Conservation (phyloP, 2,113 vertebrate genomes). For the Gopherus flavomarginatus region DNA sequence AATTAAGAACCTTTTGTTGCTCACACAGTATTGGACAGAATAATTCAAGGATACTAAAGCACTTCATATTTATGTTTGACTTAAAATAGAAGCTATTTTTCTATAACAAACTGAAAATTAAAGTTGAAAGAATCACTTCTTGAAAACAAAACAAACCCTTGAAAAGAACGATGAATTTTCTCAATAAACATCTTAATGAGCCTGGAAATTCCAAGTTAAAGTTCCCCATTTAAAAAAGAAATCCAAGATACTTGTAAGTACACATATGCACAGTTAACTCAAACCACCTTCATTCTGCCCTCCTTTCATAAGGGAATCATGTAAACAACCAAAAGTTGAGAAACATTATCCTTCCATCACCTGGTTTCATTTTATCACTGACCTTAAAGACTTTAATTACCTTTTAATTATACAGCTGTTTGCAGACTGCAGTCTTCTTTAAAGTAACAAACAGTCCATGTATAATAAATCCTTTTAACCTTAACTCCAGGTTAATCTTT, state of each 20-base stretch:
- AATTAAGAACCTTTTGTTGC: slow-evolving; percentile 14
- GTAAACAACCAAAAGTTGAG: neutral
- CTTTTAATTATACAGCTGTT: neutral
- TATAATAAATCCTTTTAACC: neutral
- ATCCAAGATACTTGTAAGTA: neutral
- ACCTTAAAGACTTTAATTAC: neutral
- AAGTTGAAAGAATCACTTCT: neutral
- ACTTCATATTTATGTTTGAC: neutral
- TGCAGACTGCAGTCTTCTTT: neutral
- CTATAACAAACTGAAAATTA: neutral
- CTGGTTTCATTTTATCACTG: neutral
- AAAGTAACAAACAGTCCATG: neutral
- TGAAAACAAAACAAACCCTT: neutral
- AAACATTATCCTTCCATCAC: neutral
- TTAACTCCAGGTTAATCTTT: neutral
- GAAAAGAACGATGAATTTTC: neutral
- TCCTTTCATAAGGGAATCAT: neutral
- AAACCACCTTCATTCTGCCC: neutral
- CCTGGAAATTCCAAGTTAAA: too few relatives aligned
- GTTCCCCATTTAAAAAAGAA: too few relatives aligned
- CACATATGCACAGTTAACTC: neutral
- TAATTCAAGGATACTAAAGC: neutral
- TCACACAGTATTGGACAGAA: neutral
- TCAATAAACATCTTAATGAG: neutral
- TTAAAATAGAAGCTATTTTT: too few relatives aligned